Conservation (phyloP, 1,140 invertebrate genomes). For the Neotoxoptera formosana region DNA sequence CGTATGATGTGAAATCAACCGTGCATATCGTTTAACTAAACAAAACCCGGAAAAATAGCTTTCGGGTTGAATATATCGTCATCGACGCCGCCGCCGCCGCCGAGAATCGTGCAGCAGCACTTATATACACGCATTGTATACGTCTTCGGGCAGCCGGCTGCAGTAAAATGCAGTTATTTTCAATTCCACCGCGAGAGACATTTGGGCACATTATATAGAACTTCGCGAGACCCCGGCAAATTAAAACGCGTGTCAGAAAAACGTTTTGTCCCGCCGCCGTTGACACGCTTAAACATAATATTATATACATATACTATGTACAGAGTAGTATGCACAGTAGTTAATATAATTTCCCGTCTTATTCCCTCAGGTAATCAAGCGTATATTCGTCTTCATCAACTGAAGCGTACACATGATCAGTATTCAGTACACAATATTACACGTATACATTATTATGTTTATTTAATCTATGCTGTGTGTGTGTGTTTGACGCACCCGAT, state of each 20-base stretch:
- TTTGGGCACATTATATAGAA: background rate
- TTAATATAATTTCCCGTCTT: conserved; percentile 28
- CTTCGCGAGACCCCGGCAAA: background rate
- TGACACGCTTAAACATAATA: background rate
- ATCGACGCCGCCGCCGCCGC: no score
- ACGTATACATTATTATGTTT: background rate
- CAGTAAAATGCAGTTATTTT: background rate
- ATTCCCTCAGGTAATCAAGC: conserved; percentile 7
- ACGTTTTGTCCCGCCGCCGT: background rate
- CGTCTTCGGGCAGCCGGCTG: no score
- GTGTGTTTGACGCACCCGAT: background rate
- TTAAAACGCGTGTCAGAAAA: conserved; percentile 33
- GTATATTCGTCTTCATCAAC: conserved; percentile 18
- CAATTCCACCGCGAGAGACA: background rate
- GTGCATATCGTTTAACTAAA: conserved; percentile 14
- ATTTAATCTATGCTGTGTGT: conserved; percentile 1
- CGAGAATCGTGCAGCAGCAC: background rate
- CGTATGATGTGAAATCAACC: conserved; percentile 13
- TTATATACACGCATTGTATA: background rate
- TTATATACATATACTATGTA: no score
- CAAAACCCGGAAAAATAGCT: conserved; percentile 18
- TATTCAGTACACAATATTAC: background rate
- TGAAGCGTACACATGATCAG: background rate
- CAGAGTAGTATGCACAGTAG: background rate
- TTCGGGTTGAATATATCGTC: background rate